These are phyloP conservation scores for Drosophila navojoa DNA, from an alignment of 1,140 invertebrate genomes.

Conservation along the genomic window DNA sequence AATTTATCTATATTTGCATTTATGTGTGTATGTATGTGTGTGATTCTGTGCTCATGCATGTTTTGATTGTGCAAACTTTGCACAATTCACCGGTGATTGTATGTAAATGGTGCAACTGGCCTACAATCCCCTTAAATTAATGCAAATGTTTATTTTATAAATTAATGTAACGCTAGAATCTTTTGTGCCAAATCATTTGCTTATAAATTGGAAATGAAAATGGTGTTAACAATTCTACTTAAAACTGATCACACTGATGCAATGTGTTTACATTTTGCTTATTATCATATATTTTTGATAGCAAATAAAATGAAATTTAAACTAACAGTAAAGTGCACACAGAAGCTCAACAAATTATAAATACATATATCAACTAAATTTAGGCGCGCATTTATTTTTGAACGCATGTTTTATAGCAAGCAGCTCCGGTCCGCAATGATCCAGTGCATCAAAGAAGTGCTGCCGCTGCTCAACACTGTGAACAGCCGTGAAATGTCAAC, in stretches of 20 bases:
- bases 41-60: background rate
- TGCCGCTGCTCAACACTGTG: slow-evolving; percentile 38
- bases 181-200: no score
- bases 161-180: no score
- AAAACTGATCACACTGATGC: background rate
- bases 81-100: slow-evolving; percentile 28
- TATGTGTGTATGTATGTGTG: background rate
- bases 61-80: slow-evolving; percentile 30
- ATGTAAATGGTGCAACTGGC: slow-evolving; percentile 26
- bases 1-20: no score
- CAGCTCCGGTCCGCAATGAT: slow-evolving; percentile 1
- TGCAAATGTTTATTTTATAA: background rate
- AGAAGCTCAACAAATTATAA: no score
- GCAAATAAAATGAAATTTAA: background rate
- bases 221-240: background rate
- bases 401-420: background rate
- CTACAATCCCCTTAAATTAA: slow-evolving; percentile 29
- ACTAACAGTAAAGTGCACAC: background rate
- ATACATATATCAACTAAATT: background rate
- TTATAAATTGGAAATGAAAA: no score
- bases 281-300: no score
- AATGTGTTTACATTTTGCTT: no score
- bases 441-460: background rate
- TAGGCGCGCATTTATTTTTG: background rate
- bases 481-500: slow-evolving; percentile 37